These are phyloP conservation scores for Rhea pennata DNA, from an alignment of 2,113 vertebrate species.

Conservation along the genomic window DNA sequence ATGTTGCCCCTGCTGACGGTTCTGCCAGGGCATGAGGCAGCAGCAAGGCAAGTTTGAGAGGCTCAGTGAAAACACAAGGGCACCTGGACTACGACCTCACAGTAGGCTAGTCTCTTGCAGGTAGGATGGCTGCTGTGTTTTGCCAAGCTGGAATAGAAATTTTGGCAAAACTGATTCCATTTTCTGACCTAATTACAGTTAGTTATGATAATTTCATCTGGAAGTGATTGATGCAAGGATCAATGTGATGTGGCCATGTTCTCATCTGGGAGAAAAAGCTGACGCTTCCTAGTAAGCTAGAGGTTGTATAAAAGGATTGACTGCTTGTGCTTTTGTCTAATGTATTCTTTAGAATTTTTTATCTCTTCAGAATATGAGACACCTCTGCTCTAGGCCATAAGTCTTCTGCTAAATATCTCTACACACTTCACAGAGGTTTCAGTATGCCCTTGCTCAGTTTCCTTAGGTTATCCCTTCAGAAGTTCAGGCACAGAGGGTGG, in stretches of 20 bases:
- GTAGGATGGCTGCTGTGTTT: neutral
- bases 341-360: neutral
- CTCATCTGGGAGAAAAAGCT: neutral
- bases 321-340: neutral
- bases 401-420: neutral
- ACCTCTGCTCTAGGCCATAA: neutral
- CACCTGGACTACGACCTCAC: neutral
- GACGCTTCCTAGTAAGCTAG: neutral
- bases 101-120: neutral
- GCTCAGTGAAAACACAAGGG: neutral
- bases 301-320: neutral
- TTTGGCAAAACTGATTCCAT: slow-evolving; percentile 13
- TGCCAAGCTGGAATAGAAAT: slow-evolving; percentile 2
- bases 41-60: neutral
- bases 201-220: slow-evolving; percentile 8
- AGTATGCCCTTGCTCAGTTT: neutral
- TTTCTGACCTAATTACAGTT: slow-evolving; percentile 47
- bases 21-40: neutral
- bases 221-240: neutral
- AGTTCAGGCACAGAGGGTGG: neutral
- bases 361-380: neutral
- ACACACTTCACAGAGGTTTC: neutral
- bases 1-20: neutral
- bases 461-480: neutral
- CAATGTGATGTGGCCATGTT: neutral